These are phyloP conservation scores for Oreochromis niloticus DNA, from an alignment of 2,113 vertebrate species.

Conservation along the genomic window DNA sequence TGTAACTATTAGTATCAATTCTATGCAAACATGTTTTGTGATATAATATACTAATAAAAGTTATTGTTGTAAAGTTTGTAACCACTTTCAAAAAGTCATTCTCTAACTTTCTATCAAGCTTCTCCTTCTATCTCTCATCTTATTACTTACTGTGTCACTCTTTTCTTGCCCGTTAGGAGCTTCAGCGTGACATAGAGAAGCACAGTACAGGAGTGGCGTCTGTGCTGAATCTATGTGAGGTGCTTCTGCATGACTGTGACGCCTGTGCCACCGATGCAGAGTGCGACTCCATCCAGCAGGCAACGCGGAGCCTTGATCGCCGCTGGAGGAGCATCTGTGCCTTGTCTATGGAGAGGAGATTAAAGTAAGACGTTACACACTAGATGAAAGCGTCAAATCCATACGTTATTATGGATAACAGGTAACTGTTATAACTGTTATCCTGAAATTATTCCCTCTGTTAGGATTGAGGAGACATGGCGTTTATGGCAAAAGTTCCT, in stretches of 20 bases:
- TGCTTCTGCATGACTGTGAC: constrained; percentile 94
- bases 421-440: not conserved
- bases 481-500: constrained; percentile 95
- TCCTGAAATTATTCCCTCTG: not conserved
- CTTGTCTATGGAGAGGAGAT: constrained; percentile 92
- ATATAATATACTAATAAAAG: not conserved
- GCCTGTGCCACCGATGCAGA: constrained; percentile 92
- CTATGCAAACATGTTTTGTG: not conserved
- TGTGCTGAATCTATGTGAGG: constrained; percentile 94
- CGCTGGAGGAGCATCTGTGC: constrained; percentile 97
- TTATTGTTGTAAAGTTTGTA: not conserved
- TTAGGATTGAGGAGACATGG: constrained; percentile 97
- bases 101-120: not conserved
- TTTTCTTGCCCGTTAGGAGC: constrained; percentile 71
- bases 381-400: not conserved
- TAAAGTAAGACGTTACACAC: constrained; percentile 75
- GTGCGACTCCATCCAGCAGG: constrained; percentile 96
- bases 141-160: not conserved
- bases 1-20: not conserved
- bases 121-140: not conserved
- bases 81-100: not conserved
- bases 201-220: constrained; percentile 95
- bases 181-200: constrained; percentile 96
- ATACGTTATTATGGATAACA: not conserved
- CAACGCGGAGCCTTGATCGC: constrained; percentile 89